Conservation (phyloP, 2,113 vertebrate genomes). For the Clinocottus analis region DNA sequence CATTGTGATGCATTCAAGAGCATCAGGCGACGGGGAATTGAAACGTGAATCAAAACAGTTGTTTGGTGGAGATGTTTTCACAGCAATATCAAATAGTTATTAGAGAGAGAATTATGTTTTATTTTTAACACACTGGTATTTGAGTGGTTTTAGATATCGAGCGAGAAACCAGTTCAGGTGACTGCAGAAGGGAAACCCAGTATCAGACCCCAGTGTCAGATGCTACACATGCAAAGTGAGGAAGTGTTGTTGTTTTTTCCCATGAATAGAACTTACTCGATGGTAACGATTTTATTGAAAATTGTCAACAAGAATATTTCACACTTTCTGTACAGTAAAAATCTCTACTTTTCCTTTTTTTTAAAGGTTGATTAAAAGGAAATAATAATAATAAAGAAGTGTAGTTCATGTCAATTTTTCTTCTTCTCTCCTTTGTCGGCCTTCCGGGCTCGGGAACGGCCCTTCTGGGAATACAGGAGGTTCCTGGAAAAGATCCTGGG, state of each 20-base stretch:
- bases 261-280: background rate
- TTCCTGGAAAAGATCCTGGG: conserved; percentile 91
- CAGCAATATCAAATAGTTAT: no score
- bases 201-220: no score
- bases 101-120: no score
- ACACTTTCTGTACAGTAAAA: conserved; percentile 18
- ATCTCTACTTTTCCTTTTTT: background rate
- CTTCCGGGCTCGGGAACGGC: conserved; percentile 85
- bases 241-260: background rate
- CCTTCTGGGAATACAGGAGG: conserved; percentile 87
- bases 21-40: background rate
- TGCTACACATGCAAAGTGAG: background rate
- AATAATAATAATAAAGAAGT: background rate
- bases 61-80: no score
- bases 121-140: no score
- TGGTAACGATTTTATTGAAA: conserved; percentile 15
- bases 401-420: conserved; percentile 43
- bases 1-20: background rate
- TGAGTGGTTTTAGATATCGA: no score
- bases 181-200: no score
- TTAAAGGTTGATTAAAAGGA: background rate
- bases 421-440: conserved; percentile 70
- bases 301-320: background rate
- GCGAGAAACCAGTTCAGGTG: no score
- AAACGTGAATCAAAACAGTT: no score